Evolutionary conservation across 37 sponge, comb jelly and placozoan genomes (phyloP), one percentile per base, ranked within the genome.

Genomic region (Cladorhizidae sp.): DNA sequence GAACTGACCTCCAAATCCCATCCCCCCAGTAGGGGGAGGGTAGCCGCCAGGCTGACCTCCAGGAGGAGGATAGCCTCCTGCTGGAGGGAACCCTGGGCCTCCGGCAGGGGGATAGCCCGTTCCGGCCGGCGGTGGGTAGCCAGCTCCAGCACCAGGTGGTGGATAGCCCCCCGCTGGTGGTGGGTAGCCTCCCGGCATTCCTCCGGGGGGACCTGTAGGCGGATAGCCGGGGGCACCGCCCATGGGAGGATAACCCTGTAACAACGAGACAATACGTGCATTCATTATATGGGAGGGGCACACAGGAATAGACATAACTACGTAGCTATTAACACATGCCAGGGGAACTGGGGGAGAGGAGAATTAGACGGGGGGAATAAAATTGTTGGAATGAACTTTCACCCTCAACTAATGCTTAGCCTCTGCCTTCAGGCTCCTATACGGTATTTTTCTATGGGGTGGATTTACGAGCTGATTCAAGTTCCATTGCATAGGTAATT

Each of bases 121-220:
- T 40, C 78, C 86, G 51, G 63, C 74, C 61, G 79, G 70, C 0
- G 86, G 79, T 23, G 86, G 86, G 68, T 86, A 78, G 15, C 86
- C 86, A 20, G 85, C 70, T 12, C 75, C 74, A 37, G 79, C 78
- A 0, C 42, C 31, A 79, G 87, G 54, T 38, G 85, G 78, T 37
- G 85, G 85, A 43, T 76, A 76, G n/a, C 77, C 77, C 49, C 62
- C 62, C 6, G 29, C 51, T 12, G 58, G 3, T 0, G 26, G 22
- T 40, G 72, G 35, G n/a, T 11, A 78, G 36, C 71, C 76, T 32
- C 85, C 85, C 0, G 72, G 38, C 45, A 77, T 78, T 1, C 85
- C 85, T 45, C 49, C 36, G 77, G 49, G 29, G 80, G 75, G 40
- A 75, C 62, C 62, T 71, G 67, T 2, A 86, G 87, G 54, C 29